phyloP scores from a whole-genome alignment of 2,888 invertebrate species.

The Crossocerus cetratus region DNA sequence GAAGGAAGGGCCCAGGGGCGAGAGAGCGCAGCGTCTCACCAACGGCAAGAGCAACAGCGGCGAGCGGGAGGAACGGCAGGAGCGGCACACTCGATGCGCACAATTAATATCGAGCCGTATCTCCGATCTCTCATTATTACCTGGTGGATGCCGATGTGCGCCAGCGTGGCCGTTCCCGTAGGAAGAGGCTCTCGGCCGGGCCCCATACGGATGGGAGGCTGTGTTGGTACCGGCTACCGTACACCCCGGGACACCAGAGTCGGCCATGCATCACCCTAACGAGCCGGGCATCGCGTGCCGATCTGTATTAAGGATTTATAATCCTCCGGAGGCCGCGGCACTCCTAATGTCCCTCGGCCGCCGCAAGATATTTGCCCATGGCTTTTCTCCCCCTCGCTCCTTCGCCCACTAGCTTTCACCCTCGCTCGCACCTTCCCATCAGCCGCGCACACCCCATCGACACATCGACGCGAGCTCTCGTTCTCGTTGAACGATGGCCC shows the following conservation, averaged over 20 bases:
- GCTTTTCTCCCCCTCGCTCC: constrained; percentile 35
- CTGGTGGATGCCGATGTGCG: constrained; percentile 61
- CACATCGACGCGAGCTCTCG: no score
- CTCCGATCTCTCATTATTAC: constrained; percentile 77
- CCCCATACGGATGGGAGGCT: constrained; percentile 32
- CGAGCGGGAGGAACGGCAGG: constrained; percentile 36
- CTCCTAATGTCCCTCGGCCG: constrained; percentile 66
- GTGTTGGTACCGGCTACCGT: constrained; percentile 73
- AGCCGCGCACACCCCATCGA: constrained; percentile 58
- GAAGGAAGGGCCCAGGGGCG: no score
- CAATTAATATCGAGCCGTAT: constrained; percentile 76
- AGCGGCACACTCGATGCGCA: constrained; percentile 70
- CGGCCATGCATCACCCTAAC: constrained; percentile 75
- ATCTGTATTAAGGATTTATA: constrained; percentile 77
- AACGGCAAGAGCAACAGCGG: constrained; percentile 11
- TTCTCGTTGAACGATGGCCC: no score
- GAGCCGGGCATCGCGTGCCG: constrained; percentile 77
- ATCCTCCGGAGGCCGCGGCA: constrained; percentile 66
- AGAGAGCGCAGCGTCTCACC: constrained; percentile 25
- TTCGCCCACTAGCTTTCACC: background rate
- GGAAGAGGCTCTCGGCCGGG: constrained; percentile 48
- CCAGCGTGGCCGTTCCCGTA: constrained; percentile 65
- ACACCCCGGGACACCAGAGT: constrained; percentile 73
- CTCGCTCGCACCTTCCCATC: background rate
- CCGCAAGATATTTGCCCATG: constrained; percentile 59